phyloP scores from a whole-genome alignment of 2,888 invertebrate species.

The Chymomyza caudatula region DNA sequence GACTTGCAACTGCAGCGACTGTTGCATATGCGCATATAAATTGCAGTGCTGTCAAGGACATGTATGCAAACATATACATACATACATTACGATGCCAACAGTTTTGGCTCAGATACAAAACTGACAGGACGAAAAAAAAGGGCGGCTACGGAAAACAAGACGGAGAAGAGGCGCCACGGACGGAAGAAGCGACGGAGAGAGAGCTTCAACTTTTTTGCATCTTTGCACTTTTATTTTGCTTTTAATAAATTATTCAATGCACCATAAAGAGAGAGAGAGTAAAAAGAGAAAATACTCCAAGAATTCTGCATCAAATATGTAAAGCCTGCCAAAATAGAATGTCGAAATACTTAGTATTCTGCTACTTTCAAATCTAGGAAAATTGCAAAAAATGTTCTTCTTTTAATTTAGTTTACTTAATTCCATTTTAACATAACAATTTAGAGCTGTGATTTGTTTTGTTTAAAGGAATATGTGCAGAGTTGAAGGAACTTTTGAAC shows the following conservation, averaged over 20 bases:
- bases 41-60: not conserved
- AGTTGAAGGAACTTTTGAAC: too few species aligned
- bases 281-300: not conserved
- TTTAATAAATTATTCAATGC: conserved; percentile 1
- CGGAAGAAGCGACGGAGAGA: not conserved
- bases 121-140: not conserved
- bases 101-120: not conserved
- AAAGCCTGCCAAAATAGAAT: not conserved
- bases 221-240: not conserved
- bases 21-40: conserved; percentile 1
- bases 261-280: not conserved
- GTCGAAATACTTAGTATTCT: not conserved
- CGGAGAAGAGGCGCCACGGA: not conserved
- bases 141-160: too few species aligned
- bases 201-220: not conserved
- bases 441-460: too few species aligned
- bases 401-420: not conserved
- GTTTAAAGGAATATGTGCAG: too few species aligned
- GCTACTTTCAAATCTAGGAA: not conserved
- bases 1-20: not conserved
- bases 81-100: not conserved
- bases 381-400: not conserved
- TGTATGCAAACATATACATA: not conserved
- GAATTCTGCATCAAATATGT: not conserved
- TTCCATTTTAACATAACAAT: not conserved